Evolutionary conservation across 1,140 invertebrate species (phyloP).

Genomic region (Campoletis sonorensis): DNA sequence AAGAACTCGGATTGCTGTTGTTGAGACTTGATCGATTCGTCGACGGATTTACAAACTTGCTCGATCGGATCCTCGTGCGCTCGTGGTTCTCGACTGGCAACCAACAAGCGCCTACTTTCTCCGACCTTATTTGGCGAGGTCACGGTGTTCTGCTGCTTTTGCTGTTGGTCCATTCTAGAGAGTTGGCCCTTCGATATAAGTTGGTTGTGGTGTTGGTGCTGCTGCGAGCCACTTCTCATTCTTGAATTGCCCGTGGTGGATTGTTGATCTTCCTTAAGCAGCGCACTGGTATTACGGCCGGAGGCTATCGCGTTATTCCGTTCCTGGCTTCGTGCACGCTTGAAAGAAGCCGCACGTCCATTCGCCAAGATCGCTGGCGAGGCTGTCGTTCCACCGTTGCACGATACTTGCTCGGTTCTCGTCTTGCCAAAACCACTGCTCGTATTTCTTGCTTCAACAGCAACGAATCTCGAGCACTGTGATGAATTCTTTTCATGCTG

Average conservation of each 20-base stretch:
- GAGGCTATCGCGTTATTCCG: conserved; percentile 38
- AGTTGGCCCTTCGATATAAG: conserved; percentile 46
- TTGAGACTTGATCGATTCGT: conserved; percentile 12
- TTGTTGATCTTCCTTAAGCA: conserved; percentile 57
- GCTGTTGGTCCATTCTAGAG: conserved; percentile 49
- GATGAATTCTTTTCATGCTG: conserved; percentile 27
- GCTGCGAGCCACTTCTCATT: conserved; percentile 13
- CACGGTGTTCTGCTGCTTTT: conserved; percentile 35
- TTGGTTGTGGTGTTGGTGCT: conserved; percentile 20
- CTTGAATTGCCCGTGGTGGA: conserved; percentile 45
- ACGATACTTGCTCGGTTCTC: conserved; percentile 53
- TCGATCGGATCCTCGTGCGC: conserved; percentile 39
- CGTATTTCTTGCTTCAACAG: conserved; percentile 31
- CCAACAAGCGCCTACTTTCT: conserved; percentile 62
- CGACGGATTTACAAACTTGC: conserved; percentile 51
- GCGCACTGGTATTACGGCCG: conserved; percentile 38
- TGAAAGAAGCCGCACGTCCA: conserved; percentile 57
- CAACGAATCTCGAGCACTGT: background rate
- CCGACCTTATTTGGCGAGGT: conserved; percentile 67
- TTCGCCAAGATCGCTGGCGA: conserved; percentile 46
- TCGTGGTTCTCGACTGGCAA: conserved; percentile 54
- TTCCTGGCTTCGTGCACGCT: conserved; percentile 55
- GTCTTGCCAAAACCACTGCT: conserved; percentile 51
- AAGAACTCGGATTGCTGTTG: background rate
- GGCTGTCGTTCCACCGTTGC: conserved; percentile 39